Evolutionary conservation across 2,797 vertebrate species (phyloP), one percentile per base, ranked within the genome.

Genomic region (Danio choprae): DNA sequence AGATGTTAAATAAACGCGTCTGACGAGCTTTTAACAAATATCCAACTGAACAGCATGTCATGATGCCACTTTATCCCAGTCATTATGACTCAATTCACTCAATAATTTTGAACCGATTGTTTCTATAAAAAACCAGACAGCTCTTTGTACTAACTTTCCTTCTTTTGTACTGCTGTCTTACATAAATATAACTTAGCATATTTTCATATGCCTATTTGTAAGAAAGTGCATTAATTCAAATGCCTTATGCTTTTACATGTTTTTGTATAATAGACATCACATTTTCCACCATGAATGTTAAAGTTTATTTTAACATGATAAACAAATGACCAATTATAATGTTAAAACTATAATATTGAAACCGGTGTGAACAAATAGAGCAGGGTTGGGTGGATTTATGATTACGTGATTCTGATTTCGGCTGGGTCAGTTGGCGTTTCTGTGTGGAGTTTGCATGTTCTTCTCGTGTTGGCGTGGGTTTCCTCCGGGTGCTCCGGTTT

Each of bases 101-200:
- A n/a, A 6, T 15, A 15, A 15, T 22, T 6, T 16, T 10, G 8
- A n/a, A 68, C 15, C 46, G 50, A 22, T 65, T 46, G 63, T 65
- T 65, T 68, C 20, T 69, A 22, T 69, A 22, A 69, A 51, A 15
- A 50, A n/a, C 12, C 64, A 67, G 64, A 12, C n/a, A 43, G 20
- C 53, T 56, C 18, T 2, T 55, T 56, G 18, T 10, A 18, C 18
- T 22, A 29, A 22, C 71, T 38, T 20, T 43, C n/a, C n/a, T n/a
- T n/a, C n/a, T n/a, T n/a, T n/a, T n/a, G n/a, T n/a, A n/a, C n/a
- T n/a, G n/a, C 41, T 60, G 10, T 51, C 4, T 64, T 62, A 51
- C 22, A 55, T 29, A 16, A 44, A 29, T 36, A 29, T 29, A 29
- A 29, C 29, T 29, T 29, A 29, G n/a, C n/a, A n/a, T n/a, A n/a